Percentiles rank a stretch among this genome's conserved stretches.
phyloP scores from a whole-genome alignment of 2,113 vertebrate species.

The Oncorhynchus tshawytscha region DNA sequence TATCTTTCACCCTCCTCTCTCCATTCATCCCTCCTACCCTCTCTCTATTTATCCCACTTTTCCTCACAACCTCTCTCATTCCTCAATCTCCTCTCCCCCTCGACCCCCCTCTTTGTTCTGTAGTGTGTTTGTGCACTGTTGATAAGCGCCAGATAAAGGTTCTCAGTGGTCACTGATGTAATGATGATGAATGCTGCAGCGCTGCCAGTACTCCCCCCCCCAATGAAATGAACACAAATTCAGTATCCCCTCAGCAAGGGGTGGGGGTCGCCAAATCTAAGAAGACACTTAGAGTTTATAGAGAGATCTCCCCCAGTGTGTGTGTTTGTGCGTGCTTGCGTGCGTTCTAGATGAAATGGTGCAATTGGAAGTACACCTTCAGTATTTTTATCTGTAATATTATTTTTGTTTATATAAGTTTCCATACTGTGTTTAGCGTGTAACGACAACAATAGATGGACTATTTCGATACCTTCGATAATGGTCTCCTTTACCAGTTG shows the following conservation, averaged over 20 bases:
- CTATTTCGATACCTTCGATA: too few species aligned
- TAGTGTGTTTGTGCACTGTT: slow-evolving; percentile 73
- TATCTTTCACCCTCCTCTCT: slow-evolving; percentile 50
- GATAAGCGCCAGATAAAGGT: slow-evolving; percentile 84
- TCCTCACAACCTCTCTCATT: slow-evolving; percentile 35
- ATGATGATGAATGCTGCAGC: slow-evolving; percentile 89
- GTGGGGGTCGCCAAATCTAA: too few species aligned
- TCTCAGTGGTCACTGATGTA: slow-evolving; percentile 90
- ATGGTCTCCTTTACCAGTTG: too few species aligned
- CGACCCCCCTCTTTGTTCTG: background rate
- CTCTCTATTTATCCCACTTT: slow-evolving; percentile 55
- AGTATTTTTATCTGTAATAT: background rate
- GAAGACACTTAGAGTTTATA: too few species aligned
- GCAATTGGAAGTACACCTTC: background rate
- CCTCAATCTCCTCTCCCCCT: too few species aligned
- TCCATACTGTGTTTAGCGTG: too few species aligned
- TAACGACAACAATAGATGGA: too few species aligned
- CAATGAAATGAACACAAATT: slow-evolving; percentile 31
- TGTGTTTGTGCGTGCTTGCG: too few species aligned
- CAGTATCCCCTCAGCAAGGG: too few species aligned
- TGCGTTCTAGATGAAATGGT: too few species aligned
- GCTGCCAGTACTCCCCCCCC: slow-evolving; percentile 79
- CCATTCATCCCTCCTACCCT: slow-evolving; percentile 36
- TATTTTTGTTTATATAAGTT: too few species aligned
- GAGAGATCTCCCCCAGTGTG: too few species aligned